phyloP scores from a whole-genome alignment of 2,888 invertebrate genomes.

The Horisme vitalbata region DNA sequence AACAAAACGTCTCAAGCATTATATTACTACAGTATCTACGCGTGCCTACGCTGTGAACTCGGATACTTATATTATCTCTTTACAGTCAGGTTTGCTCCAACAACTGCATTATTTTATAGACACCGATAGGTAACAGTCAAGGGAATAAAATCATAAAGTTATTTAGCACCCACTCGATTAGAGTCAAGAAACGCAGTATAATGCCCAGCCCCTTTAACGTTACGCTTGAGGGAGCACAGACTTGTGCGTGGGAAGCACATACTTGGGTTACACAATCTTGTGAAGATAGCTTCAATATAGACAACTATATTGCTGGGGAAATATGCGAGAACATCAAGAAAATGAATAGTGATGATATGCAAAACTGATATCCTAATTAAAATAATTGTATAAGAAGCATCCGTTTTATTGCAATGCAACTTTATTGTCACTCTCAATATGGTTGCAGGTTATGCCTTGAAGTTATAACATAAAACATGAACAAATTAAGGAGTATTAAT shows the following conservation, averaged over 20 bases:
- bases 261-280: slow-evolving; percentile 77
- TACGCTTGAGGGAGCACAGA: slow-evolving; percentile 65
- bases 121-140: slow-evolving; percentile 35
- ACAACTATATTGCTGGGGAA: slow-evolving; percentile 42
- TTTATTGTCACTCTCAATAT: background rate
- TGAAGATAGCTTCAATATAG: slow-evolving; percentile 62
- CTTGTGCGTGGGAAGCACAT: slow-evolving; percentile 79
- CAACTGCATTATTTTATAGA: slow-evolving; percentile 23
- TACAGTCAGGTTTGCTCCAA: slow-evolving; percentile 17
- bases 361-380: slow-evolving; percentile 18
- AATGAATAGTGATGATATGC: slow-evolving; percentile 24
- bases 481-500: slow-evolving; percentile 13
- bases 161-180: slow-evolving; percentile 58
- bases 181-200: slow-evolving; percentile 66
- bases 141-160: slow-evolving; percentile 43
- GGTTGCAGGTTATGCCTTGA: background rate
- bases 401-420: background rate
- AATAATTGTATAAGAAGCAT: slow-evolving; percentile 17
- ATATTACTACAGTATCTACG: slow-evolving; percentile 7
- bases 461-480: slow-evolving; percentile 6
- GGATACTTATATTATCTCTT: too few species aligned
- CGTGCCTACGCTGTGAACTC: too few species aligned
- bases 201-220: slow-evolving; percentile 74
- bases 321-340: slow-evolving; percentile 29
- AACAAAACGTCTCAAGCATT: slow-evolving; percentile 29